Percentiles rank a stretch among this genome's conserved stretches.
Evolutionary conservation across 1,140 invertebrate species (phyloP).

Genomic region (Macrobrachium nipponense): DNA sequence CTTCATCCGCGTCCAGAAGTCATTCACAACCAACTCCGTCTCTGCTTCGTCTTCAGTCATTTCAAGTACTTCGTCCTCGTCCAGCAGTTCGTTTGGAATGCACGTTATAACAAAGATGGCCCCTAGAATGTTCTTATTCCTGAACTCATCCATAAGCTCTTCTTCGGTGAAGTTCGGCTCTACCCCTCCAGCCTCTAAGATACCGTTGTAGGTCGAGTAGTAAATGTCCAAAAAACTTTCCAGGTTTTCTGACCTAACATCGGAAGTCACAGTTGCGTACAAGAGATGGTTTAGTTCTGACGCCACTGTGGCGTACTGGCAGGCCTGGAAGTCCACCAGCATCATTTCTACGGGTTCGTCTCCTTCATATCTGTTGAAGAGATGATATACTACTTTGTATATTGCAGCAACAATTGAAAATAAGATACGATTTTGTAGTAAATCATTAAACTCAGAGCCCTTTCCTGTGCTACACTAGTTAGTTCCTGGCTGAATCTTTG

Average conservation of each 20-base stretch:
- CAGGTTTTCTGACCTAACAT: neutral
- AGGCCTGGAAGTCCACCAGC: slow-evolving; percentile 24
- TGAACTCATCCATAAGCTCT: slow-evolving; percentile 7
- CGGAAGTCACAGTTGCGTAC: slow-evolving; percentile 12
- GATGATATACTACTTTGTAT: too few species aligned
- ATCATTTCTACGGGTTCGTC: slow-evolving; percentile 29
- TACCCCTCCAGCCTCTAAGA: neutral
- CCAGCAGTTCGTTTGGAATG: neutral
- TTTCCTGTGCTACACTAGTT: too few species aligned
- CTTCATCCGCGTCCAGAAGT: neutral
- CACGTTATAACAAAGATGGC: neutral
- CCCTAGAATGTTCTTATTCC: neutral
- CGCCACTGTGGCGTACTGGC: neutral
- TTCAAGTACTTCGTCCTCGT: neutral
- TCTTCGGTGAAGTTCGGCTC: neutral
- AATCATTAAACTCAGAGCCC: too few species aligned
- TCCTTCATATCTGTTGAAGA: slow-evolving; percentile 13
- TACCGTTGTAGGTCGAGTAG: neutral
- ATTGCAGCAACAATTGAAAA: too few species aligned
- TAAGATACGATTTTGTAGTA: too few species aligned
- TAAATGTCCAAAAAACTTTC: slow-evolving; percentile 8
- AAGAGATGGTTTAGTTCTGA: slow-evolving; percentile 30
- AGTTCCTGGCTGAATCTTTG: too few species aligned
- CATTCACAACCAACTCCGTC: neutral
- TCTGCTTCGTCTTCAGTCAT: neutral